Conservation (phyloP, 2,113 vertebrate species). For the Donacobius atricapilla region DNA sequence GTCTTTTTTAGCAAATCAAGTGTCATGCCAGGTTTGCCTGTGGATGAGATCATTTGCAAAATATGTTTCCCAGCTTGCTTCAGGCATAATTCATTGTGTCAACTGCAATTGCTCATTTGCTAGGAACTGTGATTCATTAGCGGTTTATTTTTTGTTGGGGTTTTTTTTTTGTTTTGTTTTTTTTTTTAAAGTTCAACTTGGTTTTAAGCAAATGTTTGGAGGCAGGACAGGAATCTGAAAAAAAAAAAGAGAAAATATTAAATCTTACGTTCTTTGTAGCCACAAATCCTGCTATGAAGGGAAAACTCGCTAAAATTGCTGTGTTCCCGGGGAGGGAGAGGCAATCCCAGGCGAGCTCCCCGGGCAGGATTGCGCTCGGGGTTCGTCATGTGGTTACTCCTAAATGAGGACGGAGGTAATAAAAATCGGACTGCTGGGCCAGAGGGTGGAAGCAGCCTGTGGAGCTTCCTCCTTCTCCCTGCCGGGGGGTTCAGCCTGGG, state of each 20-base stretch:
- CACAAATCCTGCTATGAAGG: background rate
- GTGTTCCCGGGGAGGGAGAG: background rate
- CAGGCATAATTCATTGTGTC: slow-evolving; percentile 50
- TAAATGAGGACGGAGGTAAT: slow-evolving; percentile 33
- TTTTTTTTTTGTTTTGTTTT: background rate
- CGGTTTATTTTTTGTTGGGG: background rate
- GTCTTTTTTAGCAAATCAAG: slow-evolving; percentile 63
- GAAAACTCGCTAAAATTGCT: background rate
- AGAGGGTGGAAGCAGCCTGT: background rate
- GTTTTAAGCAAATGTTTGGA: slow-evolving; percentile 37
- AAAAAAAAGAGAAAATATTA: background rate
- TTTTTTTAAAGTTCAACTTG: background rate
- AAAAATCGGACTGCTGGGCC: background rate
- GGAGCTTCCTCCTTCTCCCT: background rate
- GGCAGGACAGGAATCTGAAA: background rate
- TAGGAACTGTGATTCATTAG: slow-evolving; percentile 50
- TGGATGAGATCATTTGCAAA: slow-evolving; percentile 72
- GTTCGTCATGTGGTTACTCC: slow-evolving; percentile 10
- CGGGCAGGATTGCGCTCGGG: background rate
- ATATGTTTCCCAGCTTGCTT: slow-evolving; percentile 64
- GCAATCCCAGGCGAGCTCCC: background rate
- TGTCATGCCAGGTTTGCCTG: slow-evolving; percentile 63
- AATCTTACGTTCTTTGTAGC: background rate
- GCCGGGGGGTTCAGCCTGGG: fast-evolving
- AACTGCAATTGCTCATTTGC: slow-evolving; percentile 58